Conservation (phyloP, 2,113 vertebrate genomes). For the Jacana jacana region DNA sequence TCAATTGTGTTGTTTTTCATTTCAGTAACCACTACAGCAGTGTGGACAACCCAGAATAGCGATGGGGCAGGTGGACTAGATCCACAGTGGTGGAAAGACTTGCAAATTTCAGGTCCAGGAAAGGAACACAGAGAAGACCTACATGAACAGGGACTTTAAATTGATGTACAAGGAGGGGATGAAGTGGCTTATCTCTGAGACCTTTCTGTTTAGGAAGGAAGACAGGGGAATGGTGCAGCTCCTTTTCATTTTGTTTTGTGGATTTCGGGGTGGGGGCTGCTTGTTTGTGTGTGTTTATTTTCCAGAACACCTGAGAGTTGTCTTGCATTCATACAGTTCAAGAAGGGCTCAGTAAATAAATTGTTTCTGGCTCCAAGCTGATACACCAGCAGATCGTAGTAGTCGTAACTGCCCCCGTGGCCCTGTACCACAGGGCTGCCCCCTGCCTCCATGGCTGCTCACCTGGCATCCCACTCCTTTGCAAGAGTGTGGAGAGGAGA, state of each 20-base stretch:
- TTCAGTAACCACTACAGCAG: conserved; percentile 64
- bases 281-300: conserved; percentile 58
- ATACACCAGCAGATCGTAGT: background rate
- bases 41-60: conserved; percentile 67
- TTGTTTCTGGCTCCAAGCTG: background rate
- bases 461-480: background rate
- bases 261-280: conserved; percentile 26
- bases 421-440: conserved; percentile 7
- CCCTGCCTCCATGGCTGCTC: conserved; percentile 20
- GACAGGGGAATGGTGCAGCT: conserved; percentile 18
- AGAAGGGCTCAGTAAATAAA: conserved; percentile 33
- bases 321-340: conserved; percentile 17
- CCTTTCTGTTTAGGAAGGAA: conserved; percentile 30
- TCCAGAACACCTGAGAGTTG: conserved; percentile 34
- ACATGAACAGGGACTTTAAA: conserved; percentile 48
- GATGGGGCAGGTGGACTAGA: conserved; percentile 63
- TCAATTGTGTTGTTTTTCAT: conserved; percentile 67
- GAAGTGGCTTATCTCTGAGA: background rate
- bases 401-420: background rate
- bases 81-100: conserved; percentile 63
- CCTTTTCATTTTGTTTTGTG: conserved; percentile 30
- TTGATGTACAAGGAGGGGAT: conserved; percentile 26
- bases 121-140: conserved; percentile 61
- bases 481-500: conserved; percentile 29
- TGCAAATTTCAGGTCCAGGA: conserved; percentile 64